Percentiles rank a stretch among this genome's conserved stretches.
These are phyloP conservation scores for Smittia aterrima DNA, from an alignment of 2,888 invertebrate genomes.

Conservation along the genomic window DNA sequence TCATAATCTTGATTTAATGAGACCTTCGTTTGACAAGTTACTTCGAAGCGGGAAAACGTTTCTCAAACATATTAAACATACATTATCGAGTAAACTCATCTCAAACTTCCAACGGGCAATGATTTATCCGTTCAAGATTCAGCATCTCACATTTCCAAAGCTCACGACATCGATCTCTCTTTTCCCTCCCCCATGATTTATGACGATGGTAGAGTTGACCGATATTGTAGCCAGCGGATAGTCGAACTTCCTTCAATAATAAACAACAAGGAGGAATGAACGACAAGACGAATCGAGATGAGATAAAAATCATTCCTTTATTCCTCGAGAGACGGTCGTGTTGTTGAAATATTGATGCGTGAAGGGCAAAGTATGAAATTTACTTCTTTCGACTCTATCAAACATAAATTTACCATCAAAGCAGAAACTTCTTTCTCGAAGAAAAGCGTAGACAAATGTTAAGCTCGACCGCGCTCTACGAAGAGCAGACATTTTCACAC, in stretches of 20 bases:
- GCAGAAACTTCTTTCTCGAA: too few relatives aligned
- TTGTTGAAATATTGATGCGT: constrained; percentile 18
- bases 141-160: too few relatives aligned
- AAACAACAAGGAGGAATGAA: constrained; percentile 12
- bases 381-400: not conserved
- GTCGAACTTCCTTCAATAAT: constrained; percentile 31
- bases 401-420: too few relatives aligned
- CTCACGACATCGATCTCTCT: not conserved
- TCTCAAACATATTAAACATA: too few relatives aligned
- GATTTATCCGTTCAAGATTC: constrained; percentile 5
- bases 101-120: not conserved
- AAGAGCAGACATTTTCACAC: not conserved
- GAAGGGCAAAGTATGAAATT: not conserved
- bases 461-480: not conserved
- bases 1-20: not conserved
- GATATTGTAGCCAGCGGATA: constrained; percentile 24
- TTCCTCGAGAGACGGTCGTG: not conserved
- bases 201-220: constrained; percentile 17
- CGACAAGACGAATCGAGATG: not conserved
- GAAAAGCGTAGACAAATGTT: not conserved
- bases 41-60: not conserved
- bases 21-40: not conserved
- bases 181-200: constrained; percentile 18
- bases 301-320: not conserved
- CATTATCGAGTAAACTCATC: not conserved